Evolutionary conservation across 2,888 invertebrate genomes (phyloP).

Genomic region (Hypselothyrea guttata): DNA sequence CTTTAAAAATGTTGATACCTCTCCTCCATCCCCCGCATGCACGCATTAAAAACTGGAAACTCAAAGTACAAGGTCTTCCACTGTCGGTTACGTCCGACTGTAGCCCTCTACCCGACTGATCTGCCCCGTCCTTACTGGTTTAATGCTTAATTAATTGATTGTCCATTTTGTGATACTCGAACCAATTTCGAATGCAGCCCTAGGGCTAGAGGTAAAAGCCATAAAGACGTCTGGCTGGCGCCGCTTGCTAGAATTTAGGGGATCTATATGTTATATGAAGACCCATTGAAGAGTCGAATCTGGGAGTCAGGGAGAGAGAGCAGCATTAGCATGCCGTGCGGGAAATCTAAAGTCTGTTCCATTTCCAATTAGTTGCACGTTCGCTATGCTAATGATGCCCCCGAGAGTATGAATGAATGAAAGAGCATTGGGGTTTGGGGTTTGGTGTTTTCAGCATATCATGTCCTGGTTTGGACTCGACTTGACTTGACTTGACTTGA

Average conservation of each 20-base stretch:
- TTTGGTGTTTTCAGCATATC: conserved; percentile 58
- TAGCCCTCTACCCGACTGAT: too few relatives aligned
- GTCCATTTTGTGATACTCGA: conserved; percentile 31
- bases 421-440: neutral
- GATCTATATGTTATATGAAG: conserved; percentile 14
- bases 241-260: conserved; percentile 75
- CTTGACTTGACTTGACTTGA: conserved; percentile 39
- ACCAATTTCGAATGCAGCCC: conserved; percentile 65
- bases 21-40: too few relatives aligned
- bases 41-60: too few relatives aligned
- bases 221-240: conserved; percentile 80
- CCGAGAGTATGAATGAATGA: neutral
- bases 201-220: conserved; percentile 49
- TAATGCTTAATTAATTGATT: conserved; percentile 67
- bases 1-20: too few relatives aligned
- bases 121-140: conserved; percentile 25
- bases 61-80: too few relatives aligned
- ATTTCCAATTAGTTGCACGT: conserved; percentile 78
- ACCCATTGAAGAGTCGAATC: neutral
- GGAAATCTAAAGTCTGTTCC: conserved; percentile 45
- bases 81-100: too few relatives aligned
- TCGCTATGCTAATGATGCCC: conserved; percentile 70
- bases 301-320: neutral
- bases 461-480: conserved; percentile 66
- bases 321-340: conserved; percentile 25